Evolutionary conservation across 2,888 invertebrate species (phyloP), one percentile per base, ranked within the genome.

Genomic region (Petrolisthes manimaculis): DNA sequence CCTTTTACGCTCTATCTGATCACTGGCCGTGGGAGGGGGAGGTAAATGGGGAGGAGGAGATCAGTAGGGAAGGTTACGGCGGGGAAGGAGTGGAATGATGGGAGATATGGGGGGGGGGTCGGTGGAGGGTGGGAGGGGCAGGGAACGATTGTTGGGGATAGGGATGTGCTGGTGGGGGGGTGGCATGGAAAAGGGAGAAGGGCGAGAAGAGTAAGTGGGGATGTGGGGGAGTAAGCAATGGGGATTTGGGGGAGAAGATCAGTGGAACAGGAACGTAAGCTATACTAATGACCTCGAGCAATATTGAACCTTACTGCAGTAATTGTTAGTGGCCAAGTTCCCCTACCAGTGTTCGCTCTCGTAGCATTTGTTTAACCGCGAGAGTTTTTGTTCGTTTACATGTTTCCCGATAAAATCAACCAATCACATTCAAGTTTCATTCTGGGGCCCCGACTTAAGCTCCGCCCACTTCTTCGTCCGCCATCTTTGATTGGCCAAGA

Each of bases 341-440:
- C 37, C 37, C 37, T 37, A 37, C 37, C 37, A 37, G 37, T 37
- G 37, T 37, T 37, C 37, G 37, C 37, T 37, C 37, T 37, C 37
- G 37, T 37, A 37, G 37, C 37, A 37, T 37, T 37, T 37, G 37
- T 37, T 37, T 37, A 37, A 81, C 81, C 74, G 81, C 86, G 71
- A 71, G 77, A 82, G 82, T 86, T 83, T 83, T 86, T 86, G 75
- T 86, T 86, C 82, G 83, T 77, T 83, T 83, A 86, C 86, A 77
- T 61, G 77, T 83, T 83, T 77, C 56, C 74, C 83, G 87, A 87
- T 87, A 87, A 87, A 80, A 87, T 87, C 87, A 87, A 79, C 87
- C 87, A 87, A 87, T 87, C 87, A 61, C 87, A 78, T 83, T 83
- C 87, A 55, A 87, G 87, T 83, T 87, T 83, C 87, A 87, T 87